phyloP scores from a whole-genome alignment of 2,888 invertebrate genomes.

The Catotricha subobsoleta region DNA sequence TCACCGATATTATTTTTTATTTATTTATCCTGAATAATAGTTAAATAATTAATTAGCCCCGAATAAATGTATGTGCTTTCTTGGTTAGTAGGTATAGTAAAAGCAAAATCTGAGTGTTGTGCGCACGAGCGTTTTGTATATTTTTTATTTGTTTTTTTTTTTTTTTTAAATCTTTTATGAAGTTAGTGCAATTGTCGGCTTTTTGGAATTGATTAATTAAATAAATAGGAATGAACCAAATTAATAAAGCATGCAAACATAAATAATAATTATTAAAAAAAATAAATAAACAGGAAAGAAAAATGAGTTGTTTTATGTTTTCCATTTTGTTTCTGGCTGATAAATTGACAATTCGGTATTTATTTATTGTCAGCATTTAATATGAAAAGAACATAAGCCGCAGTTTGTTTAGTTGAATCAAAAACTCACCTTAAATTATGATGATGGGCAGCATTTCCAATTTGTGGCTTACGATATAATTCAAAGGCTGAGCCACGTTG shows the following conservation, averaged over 20 bases:
- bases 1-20: no score
- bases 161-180: neutral
- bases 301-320: neutral
- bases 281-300: neutral
- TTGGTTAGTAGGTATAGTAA: slow-evolving; percentile 5
- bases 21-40: no score
- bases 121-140: slow-evolving; percentile 2
- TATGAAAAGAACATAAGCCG: no score
- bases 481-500: slow-evolving; percentile 91
- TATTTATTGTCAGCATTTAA: neutral
- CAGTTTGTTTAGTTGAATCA: no score
- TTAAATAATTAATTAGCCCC: no score
- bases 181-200: neutral
- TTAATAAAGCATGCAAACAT: neutral
- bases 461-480: slow-evolving; percentile 73
- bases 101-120: slow-evolving; percentile 7
- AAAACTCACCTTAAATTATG: slow-evolving; percentile 56
- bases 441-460: slow-evolving; percentile 31
- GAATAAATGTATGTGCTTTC: neutral
- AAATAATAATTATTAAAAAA: neutral
- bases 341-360: neutral
- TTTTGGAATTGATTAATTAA: neutral
- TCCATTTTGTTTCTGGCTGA: neutral
- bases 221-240: neutral
- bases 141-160: neutral